Evolutionary conservation across 2,888 invertebrate species (phyloP), one percentile per base, ranked within the genome.

Genomic region (Tridacna crocea): DNA sequence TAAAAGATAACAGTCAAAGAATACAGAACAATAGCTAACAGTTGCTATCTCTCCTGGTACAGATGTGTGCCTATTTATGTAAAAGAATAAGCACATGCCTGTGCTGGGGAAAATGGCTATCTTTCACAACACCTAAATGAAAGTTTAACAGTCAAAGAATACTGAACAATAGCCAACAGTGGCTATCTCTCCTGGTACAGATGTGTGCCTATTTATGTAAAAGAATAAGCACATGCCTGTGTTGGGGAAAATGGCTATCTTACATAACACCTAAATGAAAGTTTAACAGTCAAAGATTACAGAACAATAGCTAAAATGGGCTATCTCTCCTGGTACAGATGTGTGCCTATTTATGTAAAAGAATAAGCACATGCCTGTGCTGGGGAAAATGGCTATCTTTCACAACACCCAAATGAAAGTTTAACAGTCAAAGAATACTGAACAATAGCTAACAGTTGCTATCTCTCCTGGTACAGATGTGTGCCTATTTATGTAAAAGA

Each of bases 351-450:
- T 22, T 13, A 8, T 0, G 24, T n/a, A 4, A 15, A 0, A 48
- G 12, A 48, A 76, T 76, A 48, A 83, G 83, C 80, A 80, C 83
- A 83, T 83, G 83, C 72, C 83, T 79, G 83, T 83, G 79, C 79
- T 77, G 60, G 76, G 79, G 60, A 24, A 58, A 68, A 77, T 61
- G 47, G 0, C 19, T 70, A 36, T 13, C 22, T 19, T 22, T 48
- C n/a, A n/a, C n/a, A n/a, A n/a, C n/a, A n/a, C 11, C 11, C 12
- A 51, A 15, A 51, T 11, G 51, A 51, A 51, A 15, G 51, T 15
- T 51, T 13, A 11, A 51, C 51, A 51, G 51, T 13, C 11, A 15
- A 51, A 13, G 51, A 51, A 13, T 13, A 13, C 12, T 11, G 15
- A 51, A 51, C 51, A 13, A 51, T 13, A 51, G 15, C 15, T 15